Percentiles rank a stretch among this genome's conserved stretches.
phyloP scores from a whole-genome alignment of 2,113 vertebrate genomes.

The Antigone vipio region DNA sequence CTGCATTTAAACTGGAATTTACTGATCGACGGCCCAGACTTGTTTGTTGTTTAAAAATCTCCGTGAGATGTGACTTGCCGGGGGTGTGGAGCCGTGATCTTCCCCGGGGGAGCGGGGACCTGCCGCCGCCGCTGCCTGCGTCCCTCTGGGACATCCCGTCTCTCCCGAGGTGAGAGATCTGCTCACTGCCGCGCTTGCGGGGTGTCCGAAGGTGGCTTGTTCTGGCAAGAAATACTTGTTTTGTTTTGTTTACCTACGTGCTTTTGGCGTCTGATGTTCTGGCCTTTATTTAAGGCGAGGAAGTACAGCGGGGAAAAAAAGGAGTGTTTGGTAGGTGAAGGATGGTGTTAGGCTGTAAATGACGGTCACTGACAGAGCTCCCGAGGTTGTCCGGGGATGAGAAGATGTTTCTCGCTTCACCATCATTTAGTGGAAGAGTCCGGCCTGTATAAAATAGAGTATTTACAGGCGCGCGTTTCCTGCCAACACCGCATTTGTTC shows the following conservation, averaged over 20 bases:
- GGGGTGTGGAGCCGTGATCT: rapidly evolving
- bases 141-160: neutral
- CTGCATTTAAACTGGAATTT: neutral
- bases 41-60: neutral
- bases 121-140: neutral
- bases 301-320: neutral
- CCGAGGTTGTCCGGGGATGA: rapidly evolving
- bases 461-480: neutral
- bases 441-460: neutral
- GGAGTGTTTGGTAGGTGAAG: neutral
- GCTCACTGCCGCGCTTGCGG: neutral
- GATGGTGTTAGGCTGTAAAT: neutral
- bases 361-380: neutral
- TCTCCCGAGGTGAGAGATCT: neutral
- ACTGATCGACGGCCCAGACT: rapidly evolving
- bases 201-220: neutral
- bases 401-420: neutral
- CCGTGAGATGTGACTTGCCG: rapidly evolving
- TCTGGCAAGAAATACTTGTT: neutral
- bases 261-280: neutral
- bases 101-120: neutral
- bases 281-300: neutral
- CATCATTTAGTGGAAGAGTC: neutral
- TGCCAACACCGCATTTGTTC: neutral
- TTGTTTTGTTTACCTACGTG: neutral